phyloP scores from a whole-genome alignment of 2,113 vertebrate species.

The Epinephelus cyanopodus region DNA sequence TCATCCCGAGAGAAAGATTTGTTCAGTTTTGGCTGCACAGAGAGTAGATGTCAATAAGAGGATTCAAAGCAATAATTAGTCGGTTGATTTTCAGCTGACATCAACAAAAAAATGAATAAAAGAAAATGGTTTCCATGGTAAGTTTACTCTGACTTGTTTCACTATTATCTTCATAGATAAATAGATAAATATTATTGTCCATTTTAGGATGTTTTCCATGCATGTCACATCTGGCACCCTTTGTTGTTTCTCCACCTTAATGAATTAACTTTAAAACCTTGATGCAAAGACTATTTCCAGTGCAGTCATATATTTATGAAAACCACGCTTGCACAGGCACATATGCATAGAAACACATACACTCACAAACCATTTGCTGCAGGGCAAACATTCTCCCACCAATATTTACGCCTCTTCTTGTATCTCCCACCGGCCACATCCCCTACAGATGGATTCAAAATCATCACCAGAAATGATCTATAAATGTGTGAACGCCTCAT shows the following conservation, averaged over 20 bases:
- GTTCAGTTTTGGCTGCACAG: constrained; percentile 9
- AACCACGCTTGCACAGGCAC: constrained; percentile 21
- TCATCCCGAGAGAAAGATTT: background rate
- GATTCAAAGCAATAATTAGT: background rate
- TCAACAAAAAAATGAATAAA: no score
- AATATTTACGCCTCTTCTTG: constrained; percentile 61
- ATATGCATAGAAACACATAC: background rate
- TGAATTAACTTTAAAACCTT: background rate
- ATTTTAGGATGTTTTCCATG: background rate
- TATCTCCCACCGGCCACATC: constrained; percentile 47
- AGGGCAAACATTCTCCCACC: constrained; percentile 56
- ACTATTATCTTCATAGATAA: background rate
- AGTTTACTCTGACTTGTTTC: background rate
- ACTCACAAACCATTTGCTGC: constrained; percentile 31
- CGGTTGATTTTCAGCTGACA: background rate
- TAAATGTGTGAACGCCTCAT: constrained; percentile 71
- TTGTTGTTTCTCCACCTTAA: background rate
- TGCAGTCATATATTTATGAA: constrained; percentile 32
- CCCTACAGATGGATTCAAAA: constrained; percentile 56
- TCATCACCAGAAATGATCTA: constrained; percentile 61
- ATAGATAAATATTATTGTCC: background rate
- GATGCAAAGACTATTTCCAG: background rate
- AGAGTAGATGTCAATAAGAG: background rate
- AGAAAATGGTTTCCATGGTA: background rate
- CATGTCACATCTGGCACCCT: background rate